Conservation (phyloP, 2,113 vertebrate genomes). For the Xyliphius kryptos region DNA sequence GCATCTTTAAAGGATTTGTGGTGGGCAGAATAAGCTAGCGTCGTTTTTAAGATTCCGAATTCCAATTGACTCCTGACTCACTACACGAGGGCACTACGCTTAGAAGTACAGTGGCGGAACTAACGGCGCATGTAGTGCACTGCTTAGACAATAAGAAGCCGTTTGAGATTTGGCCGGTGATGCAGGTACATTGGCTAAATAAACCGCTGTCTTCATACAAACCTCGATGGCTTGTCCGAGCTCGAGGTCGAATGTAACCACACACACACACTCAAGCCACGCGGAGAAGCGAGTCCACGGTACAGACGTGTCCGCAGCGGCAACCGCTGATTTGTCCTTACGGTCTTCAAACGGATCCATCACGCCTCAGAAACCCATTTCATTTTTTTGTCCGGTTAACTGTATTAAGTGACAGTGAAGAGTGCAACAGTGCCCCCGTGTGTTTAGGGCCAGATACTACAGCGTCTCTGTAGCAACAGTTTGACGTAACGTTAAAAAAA, state of each 20-base stretch:
- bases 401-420: background rate
- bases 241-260: conserved; percentile 91
- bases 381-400: background rate
- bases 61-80: background rate
- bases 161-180: background rate
- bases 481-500: too few species aligned
- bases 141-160: background rate
- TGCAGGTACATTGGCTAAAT: background rate
- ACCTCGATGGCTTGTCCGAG: conserved; percentile 92
- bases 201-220: conserved; percentile 6
- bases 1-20: too few species aligned
- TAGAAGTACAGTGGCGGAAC: background rate
- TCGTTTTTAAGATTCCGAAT: background rate
- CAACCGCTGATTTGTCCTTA: conserved; percentile 20
- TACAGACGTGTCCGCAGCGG: conserved; percentile 31
- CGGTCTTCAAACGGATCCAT: conserved; percentile 58
- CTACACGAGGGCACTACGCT: background rate
- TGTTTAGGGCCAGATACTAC: background rate
- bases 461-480: background rate
- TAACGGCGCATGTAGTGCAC: background rate
- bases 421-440: conserved; percentile 8
- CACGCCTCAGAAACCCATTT: conserved; percentile 20
- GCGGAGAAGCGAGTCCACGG: conserved; percentile 80
- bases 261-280: conserved; percentile 86
- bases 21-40: too few species aligned